Conservation (phyloP, 2,113 vertebrate genomes). For the Poicephalus gulielmi region DNA sequence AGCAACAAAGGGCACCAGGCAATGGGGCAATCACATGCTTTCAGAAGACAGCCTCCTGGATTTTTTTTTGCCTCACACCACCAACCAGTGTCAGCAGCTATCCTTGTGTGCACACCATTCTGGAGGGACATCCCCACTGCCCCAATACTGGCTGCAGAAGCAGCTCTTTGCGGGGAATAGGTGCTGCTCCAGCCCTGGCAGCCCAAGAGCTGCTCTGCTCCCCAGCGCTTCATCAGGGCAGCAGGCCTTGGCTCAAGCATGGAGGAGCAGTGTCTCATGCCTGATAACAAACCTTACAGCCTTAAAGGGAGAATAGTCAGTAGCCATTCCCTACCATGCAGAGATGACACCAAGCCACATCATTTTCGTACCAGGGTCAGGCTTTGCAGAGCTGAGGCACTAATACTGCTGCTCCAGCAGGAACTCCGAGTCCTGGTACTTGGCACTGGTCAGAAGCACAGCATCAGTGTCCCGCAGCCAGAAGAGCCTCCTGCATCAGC, state of each 20-base stretch:
- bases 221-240: background rate
- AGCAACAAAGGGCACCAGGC: background rate
- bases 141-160: background rate
- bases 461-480: background rate
- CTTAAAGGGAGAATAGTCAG: background rate
- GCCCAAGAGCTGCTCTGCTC: background rate
- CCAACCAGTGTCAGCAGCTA: background rate
- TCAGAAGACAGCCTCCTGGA: background rate
- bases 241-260: background rate
- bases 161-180: background rate
- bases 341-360: accelerated
- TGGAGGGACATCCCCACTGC: background rate
- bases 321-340: background rate
- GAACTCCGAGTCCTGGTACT: background rate
- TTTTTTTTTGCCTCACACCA: background rate
- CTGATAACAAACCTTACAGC: background rate
- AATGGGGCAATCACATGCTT: background rate
- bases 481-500: background rate
- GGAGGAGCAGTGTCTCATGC: background rate
- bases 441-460: background rate
- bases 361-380: background rate
- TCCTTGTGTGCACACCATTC: background rate
- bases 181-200: background rate
- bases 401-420: background rate
- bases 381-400: background rate